These are phyloP conservation scores for Pangasianodon hypophthalmus DNA, from an alignment of 2,113 vertebrate genomes.

Conservation along the genomic window DNA sequence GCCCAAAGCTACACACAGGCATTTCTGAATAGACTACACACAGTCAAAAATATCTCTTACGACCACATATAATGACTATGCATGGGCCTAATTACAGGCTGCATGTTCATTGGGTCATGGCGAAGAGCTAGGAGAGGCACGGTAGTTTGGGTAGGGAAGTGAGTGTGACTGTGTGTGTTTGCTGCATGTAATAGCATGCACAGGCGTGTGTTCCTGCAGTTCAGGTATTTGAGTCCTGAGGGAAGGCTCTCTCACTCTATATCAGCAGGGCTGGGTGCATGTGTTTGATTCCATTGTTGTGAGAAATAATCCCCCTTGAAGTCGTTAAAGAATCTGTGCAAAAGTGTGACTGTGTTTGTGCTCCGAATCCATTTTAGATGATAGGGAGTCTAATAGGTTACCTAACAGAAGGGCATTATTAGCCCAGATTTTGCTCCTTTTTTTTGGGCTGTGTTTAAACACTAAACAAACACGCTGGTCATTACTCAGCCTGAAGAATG, in stretches of 20 bases:
- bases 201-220: conserved; percentile 72
- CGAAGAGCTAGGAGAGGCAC: conserved; percentile 42
- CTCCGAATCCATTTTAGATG: conserved; percentile 3
- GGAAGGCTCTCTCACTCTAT: conserved; percentile 62
- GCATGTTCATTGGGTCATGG: conserved; percentile 46
- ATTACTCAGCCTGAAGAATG: conserved; percentile 49
- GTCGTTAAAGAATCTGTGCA: conserved; percentile 40
- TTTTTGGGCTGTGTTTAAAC: conserved; percentile 34
- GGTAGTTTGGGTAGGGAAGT: conserved; percentile 31
- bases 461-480: conserved; percentile 47
- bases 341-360: conserved; percentile 32
- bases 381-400: conserved; percentile 21
- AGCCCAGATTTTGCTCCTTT: background rate
- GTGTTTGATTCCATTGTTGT: conserved; percentile 43
- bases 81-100: conserved; percentile 53
- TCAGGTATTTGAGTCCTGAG: conserved; percentile 76
- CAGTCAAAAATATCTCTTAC: conserved; percentile 53
- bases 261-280: conserved; percentile 42
- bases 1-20: conserved; percentile 49
- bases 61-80: conserved; percentile 53
- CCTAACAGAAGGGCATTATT: conserved; percentile 21
- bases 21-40: conserved; percentile 49
- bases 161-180: conserved; percentile 52
- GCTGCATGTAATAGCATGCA: conserved; percentile 68
- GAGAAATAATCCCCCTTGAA: conserved; percentile 45